Base-by-base conservation (phyloP, 2,888 invertebrate genomes). In the Platycheirus rosarum region DNA sequence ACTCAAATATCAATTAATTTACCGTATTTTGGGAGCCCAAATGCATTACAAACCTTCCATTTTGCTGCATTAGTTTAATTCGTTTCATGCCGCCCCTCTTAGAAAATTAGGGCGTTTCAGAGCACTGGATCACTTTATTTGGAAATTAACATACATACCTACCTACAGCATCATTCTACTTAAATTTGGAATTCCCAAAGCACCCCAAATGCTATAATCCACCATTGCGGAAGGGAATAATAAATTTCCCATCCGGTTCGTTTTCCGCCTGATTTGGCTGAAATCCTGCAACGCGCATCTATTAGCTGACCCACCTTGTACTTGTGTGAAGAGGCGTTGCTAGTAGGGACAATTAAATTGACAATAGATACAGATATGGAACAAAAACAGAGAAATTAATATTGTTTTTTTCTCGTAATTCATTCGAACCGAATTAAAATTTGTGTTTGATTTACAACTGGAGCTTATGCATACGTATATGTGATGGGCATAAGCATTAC, bases 161-260 rank as follows among this genome's bases (percentile, higher is more conserved):
- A 3, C 35, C 9, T n/a, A 40, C 7, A 32, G 29, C 13, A 40
- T 2, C 13, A 13, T n/a, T 1, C 13, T 35, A 35, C n/a, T 9
- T 11, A 35, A n/a, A 13, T 40, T 6, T 32, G 8, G 6, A 32
- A 40, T 40, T 40, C 37, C 37, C 37, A 40, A 13, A 40, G 13
- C 11, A 11, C 11, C 8, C 6, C 3, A 35, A 35, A 35, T 35
- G 11, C 7, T 7, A 20, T 42, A 42, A 42, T 60, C 44, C 18
- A 49, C 29, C 65, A 48, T 66, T 40, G 26, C 80, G 75, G 80
- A 75, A 80, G 80, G 75, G 70, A 75, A 62, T 80, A 75, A 75
- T 75, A 80, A 75, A 80, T 80, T 55, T 80, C 23, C 80, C 70
- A 75, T 71, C 75, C 80, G 80, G 46, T 42, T 66, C 23, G 60